Conservation (phyloP, 2,113 vertebrate genomes). For the Hymenochirus boettgeri region DNA sequence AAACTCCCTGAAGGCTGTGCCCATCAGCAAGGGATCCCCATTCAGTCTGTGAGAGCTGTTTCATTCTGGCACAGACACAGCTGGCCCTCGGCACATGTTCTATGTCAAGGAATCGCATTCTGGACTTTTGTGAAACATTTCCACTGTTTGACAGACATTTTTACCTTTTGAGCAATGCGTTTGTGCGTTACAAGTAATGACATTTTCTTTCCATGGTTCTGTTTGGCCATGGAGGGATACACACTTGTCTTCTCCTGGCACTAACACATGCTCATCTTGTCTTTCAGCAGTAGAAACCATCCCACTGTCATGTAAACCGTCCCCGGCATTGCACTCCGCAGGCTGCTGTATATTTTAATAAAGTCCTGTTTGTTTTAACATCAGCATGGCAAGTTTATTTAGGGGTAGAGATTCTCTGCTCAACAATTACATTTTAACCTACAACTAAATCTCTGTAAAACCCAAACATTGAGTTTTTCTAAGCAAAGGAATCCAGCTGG, state of each 20-base stretch:
- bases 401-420: neutral
- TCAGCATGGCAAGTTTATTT: constrained; percentile 1
- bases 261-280: constrained; percentile 8
- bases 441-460: constrained; percentile 2
- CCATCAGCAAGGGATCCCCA: too few species aligned
- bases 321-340: neutral
- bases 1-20: too few species aligned
- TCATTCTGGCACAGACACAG: too few species aligned
- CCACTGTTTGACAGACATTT: constrained; percentile 67
- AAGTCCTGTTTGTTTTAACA: constrained; percentile 20
- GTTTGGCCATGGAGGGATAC: constrained; percentile 40
- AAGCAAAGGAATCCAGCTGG: constrained; percentile 14
- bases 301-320: neutral
- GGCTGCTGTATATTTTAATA: constrained; percentile 18
- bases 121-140: constrained; percentile 51
- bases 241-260: neutral
- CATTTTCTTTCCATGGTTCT: constrained; percentile 55
- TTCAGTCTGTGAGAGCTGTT: too few species aligned
- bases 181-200: constrained; percentile 56
- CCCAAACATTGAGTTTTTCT: neutral
- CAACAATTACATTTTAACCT: constrained; percentile 10
- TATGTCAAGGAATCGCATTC: constrained; percentile 50
- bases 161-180: constrained; percentile 67
- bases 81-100: constrained; percentile 53
- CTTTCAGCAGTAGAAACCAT: constrained; percentile 15